Evolutionary conservation across 2,888 invertebrate species (phyloP), one percentile per base, ranked within the genome.

Genomic region (Sylvicola cinctus): DNA sequence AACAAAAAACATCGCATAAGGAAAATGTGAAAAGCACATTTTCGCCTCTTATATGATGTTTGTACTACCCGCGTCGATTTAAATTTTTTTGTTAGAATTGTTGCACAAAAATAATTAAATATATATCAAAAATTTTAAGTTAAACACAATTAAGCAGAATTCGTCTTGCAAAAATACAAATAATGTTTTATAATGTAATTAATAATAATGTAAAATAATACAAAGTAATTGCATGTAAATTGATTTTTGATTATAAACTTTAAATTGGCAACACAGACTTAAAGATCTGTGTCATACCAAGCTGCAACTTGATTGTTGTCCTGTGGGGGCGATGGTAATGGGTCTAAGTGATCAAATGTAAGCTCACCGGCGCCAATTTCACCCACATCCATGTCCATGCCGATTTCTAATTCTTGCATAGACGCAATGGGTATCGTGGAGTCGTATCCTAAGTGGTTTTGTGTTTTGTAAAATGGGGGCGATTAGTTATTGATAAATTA

Each of bases 271-370:
- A n/a, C n/a, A n/a, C n/a, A n/a, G 12, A 30, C 44, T 60, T 74
- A 93, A 52, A 93, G 76, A 62, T 93, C 91, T 44, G 91, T 93
- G 63, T 93, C 93, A 62, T 91, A 93, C 93, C 93, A 93, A 48
- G 90, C 88, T 43, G 90, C 87, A 46, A 87, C 80, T 56, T 87
- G 85, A 56, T 77, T 81, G 63, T 85, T 84, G 58, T 84, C 83
- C 49, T 79, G 78, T 31, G 85, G 87, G 38, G 88, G 88, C 48
- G 75, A 72, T 39, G 72, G 71, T 50, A 69, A 68, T 50, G 79
- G 75, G n/a, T n/a, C n/a, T 48, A 74, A 63, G 49, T 74, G 69
- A 54, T 85, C 84, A 52, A 84, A 85, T 50, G 76, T 76, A 46
- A 77, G 62, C 51, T 75, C 76, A 43, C 65, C 65, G 32, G 77